Percentiles rank a stretch among this genome's conserved stretches.
Evolutionary conservation across 1,140 invertebrate genomes (phyloP).

Genomic region (Ceratosolen fusciceps): DNA sequence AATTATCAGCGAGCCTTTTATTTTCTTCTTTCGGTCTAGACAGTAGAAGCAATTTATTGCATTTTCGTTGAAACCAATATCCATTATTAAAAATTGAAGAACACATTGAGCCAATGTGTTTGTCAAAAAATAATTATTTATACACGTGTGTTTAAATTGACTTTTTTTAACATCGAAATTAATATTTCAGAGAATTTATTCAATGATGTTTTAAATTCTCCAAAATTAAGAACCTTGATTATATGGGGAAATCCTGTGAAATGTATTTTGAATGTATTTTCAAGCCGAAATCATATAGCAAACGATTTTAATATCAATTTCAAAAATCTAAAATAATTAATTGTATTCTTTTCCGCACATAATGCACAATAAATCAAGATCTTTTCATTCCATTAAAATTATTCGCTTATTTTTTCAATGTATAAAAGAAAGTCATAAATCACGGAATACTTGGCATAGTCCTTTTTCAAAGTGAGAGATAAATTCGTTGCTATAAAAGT

Average conservation of each 20-base stretch:
- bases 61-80: too few species aligned
- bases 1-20: too few species aligned
- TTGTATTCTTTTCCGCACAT: background rate
- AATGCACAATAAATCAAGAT: constrained; percentile 29
- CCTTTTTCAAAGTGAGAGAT: constrained; percentile 36
- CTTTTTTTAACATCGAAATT: too few species aligned
- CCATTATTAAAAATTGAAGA: too few species aligned
- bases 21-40: too few species aligned
- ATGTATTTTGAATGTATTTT: background rate
- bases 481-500: constrained; percentile 23
- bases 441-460: constrained; percentile 28
- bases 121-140: too few species aligned
- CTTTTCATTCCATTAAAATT: constrained; percentile 38
- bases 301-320: background rate
- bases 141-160: too few species aligned
- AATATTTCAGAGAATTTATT: background rate
- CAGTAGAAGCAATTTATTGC: too few species aligned
- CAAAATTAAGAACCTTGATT: background rate
- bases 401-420: constrained; percentile 15
- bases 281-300: background rate
- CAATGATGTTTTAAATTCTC: background rate
- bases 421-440: constrained; percentile 30
- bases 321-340: background rate
- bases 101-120: too few species aligned
- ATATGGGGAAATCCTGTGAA: background rate